These are phyloP conservation scores for Lacerta viridis DNA, from an alignment of 2,797 vertebrate genomes.

Conservation along the genomic window DNA sequence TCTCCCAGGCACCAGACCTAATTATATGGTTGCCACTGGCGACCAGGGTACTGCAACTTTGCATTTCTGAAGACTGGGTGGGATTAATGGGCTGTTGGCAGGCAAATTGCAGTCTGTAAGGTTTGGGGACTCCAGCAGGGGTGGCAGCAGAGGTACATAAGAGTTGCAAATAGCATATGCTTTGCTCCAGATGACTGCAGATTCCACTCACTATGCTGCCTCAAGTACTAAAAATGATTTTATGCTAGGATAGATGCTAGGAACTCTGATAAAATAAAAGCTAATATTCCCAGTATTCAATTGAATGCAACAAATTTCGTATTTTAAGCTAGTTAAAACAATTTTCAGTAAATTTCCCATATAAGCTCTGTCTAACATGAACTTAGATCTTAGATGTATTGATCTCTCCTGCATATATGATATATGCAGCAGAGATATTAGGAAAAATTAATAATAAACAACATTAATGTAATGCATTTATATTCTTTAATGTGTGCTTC, in stretches of 20 bases:
- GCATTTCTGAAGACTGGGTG: conserved; percentile 18
- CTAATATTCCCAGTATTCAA: background rate
- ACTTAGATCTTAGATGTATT: background rate
- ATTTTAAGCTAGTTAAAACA: conserved; percentile 14
- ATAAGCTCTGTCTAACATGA: background rate
- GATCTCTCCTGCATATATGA: background rate
- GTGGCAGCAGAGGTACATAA: background rate
- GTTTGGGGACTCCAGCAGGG: background rate
- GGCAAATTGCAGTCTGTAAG: background rate
- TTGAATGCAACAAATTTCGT: background rate
- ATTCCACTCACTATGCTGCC: background rate
- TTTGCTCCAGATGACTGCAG: background rate
- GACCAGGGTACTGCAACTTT: conserved; percentile 1
- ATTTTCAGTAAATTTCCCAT: conserved; percentile 1
- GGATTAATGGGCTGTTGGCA: conserved; percentile 19
- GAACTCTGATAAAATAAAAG: background rate
- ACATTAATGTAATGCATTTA: conserved; percentile 6
- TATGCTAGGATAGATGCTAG: background rate
- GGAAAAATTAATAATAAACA: background rate
- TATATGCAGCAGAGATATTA: background rate
- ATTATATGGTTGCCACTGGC: conserved; percentile 18
- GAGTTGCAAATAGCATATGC: background rate
- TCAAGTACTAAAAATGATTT: background rate
- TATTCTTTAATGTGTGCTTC: background rate
- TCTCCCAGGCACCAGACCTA: conserved; percentile 23